Evolutionary conservation across 2,113 vertebrate genomes (phyloP).

Genomic region (Elachura formosa): DNA sequence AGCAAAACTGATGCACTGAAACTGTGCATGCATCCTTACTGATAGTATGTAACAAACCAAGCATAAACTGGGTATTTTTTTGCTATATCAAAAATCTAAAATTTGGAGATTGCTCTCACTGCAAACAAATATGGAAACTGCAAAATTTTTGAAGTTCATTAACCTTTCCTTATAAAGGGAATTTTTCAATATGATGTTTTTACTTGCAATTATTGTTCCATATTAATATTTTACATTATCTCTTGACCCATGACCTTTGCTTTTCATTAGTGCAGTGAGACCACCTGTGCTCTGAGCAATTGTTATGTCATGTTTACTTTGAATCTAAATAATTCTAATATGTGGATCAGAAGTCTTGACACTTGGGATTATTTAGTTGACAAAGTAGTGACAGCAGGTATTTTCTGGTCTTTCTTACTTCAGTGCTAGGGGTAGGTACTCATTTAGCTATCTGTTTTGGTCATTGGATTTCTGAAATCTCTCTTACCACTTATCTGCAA

Average conservation of each 20-base stretch:
- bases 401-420: neutral
- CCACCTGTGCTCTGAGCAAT: neutral
- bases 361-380: neutral
- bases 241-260: neutral
- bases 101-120: neutral
- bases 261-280: neutral
- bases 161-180: neutral
- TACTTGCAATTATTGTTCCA: neutral
- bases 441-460: neutral
- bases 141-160: neutral
- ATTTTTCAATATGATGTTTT: neutral
- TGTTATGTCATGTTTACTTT: neutral
- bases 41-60: neutral
- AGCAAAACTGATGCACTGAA: neutral
- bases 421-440: rapidly evolving
- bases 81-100: neutral
- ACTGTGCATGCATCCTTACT: neutral
- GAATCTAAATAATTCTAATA: neutral
- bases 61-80: neutral
- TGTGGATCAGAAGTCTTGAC: neutral
- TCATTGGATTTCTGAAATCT: neutral
- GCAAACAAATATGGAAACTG: neutral
- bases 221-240: neutral
- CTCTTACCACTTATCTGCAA: neutral
- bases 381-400: neutral